phyloP scores from a whole-genome alignment of 2,888 invertebrate species.

The Trachelus troglodyta region DNA sequence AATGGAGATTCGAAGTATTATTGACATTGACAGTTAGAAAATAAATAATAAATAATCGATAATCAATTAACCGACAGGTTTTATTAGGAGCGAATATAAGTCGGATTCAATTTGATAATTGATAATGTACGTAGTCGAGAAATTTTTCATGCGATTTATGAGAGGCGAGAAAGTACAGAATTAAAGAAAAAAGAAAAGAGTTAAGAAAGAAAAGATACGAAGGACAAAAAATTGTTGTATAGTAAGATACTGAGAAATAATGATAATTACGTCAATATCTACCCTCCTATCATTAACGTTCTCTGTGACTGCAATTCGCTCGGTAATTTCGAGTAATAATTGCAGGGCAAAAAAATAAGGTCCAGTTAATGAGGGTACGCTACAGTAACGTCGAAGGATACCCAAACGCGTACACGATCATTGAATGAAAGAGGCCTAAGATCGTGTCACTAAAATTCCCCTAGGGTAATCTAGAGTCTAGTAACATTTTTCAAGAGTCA shows the following conservation, averaged over 20 bases:
- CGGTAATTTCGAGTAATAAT: conserved; percentile 59
- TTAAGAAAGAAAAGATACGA: neutral
- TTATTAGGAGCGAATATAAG: neutral
- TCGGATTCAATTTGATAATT: neutral
- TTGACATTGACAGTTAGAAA: neutral
- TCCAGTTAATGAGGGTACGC: conserved; percentile 39
- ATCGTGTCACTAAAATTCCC: neutral
- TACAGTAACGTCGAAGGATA: conserved; percentile 5
- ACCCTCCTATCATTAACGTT: conserved; percentile 44
- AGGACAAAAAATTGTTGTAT: neutral
- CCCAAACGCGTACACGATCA: neutral
- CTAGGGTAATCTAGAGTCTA: neutral
- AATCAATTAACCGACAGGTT: neutral
- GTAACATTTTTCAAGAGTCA: neutral
- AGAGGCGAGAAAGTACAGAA: neutral
- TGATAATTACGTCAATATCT: neutral
- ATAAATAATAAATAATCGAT: neutral
- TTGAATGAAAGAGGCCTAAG: neutral
- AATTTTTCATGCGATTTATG: neutral
- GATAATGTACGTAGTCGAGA: neutral
- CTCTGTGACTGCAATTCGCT: conserved; percentile 43
- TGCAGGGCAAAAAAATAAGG: conserved; percentile 54
- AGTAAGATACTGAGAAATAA: neutral
- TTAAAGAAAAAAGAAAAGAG: neutral
- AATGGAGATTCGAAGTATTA: conserved; percentile 3